Conservation (phyloP, 1,140 invertebrate species). For the Trichogramma pretiosum region DNA sequence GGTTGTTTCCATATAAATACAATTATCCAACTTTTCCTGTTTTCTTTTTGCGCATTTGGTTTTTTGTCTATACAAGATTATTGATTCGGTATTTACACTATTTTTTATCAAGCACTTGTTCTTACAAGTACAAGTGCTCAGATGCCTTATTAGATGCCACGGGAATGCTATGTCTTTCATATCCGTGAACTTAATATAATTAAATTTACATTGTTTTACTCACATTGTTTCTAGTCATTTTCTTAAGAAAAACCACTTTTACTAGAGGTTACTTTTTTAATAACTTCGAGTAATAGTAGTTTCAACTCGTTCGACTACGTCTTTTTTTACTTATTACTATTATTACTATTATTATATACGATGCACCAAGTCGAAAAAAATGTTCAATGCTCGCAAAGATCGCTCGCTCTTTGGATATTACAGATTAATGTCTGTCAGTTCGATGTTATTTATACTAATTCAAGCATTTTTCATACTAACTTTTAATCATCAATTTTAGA, state of each 20-base stretch:
- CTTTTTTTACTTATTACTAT: conserved; percentile 19
- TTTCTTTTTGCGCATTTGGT: too few species aligned
- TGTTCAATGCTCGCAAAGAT: conserved; percentile 22
- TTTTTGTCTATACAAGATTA: conserved; percentile 23
- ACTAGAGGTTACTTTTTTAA: not conserved
- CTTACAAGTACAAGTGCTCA: too few species aligned
- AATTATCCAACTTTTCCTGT: conserved; percentile 19
- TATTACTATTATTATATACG: conserved; percentile 9
- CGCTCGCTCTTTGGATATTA: conserved; percentile 27
- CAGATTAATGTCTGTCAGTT: too few species aligned
- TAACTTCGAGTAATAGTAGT: too few species aligned
- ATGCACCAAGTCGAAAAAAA: conserved; percentile 20
- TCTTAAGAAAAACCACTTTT: not conserved
- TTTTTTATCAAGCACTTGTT: conserved; percentile 14
- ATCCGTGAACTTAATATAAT: too few species aligned
- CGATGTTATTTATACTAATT: too few species aligned
- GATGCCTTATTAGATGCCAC: too few species aligned
- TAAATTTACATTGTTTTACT: conserved; percentile 10
- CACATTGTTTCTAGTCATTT: conserved; percentile 14
- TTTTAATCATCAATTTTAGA: too few species aligned
- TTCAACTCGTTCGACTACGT: not conserved
- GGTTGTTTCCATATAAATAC: conserved; percentile 20
- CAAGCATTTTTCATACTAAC: too few species aligned
- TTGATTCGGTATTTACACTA: conserved; percentile 21
- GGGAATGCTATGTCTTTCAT: conserved; percentile 21